A percentile compares a stretch with the other conserved stretches of the same genome.
These are phyloP conservation scores for Tetramorium parvispinum DNA, from an alignment of 1,140 invertebrate genomes.

Conservation along the genomic window DNA sequence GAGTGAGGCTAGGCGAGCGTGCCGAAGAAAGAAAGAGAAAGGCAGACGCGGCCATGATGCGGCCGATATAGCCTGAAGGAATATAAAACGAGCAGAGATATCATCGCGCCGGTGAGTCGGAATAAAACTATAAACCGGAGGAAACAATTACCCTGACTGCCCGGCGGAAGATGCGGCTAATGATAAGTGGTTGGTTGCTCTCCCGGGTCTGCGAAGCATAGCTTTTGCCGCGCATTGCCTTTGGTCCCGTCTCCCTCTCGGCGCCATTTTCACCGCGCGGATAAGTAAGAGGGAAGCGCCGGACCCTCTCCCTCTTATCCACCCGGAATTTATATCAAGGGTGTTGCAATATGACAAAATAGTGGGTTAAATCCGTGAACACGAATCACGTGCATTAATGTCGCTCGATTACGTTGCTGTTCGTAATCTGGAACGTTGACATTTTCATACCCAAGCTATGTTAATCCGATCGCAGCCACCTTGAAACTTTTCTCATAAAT, in stretches of 20 bases:
- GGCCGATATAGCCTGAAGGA: constrained; percentile 76
- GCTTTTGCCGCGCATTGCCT: constrained; percentile 60
- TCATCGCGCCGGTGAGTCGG: constrained; percentile 77
- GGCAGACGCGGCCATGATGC: constrained; percentile 69
- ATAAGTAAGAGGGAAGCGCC: constrained; percentile 26
- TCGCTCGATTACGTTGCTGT: constrained; percentile 19
- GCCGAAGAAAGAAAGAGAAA: constrained; percentile 59
- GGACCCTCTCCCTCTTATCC: neutral
- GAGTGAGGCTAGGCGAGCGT: constrained; percentile 15
- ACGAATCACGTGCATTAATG: neutral
- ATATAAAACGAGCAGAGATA: constrained; percentile 80
- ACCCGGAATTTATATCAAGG: constrained; percentile 2
- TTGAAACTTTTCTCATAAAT: constrained; percentile 58
- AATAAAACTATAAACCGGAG: constrained; percentile 83
- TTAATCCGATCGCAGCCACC: neutral
- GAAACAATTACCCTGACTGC: constrained; percentile 82
- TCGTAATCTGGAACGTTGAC: constrained; percentile 15
- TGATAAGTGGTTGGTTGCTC: constrained; percentile 79
- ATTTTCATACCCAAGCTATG: neutral
- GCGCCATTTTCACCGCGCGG: constrained; percentile 52
- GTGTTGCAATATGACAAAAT: constrained; percentile 30
- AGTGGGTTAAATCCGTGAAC: neutral
- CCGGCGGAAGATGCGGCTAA: constrained; percentile 79
- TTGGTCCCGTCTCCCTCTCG: constrained; percentile 45
- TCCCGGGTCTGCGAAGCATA: constrained; percentile 64